These are phyloP conservation scores for Protomyctophum bolini DNA, from an alignment of 2,113 vertebrate species.

Conservation along the genomic window DNA sequence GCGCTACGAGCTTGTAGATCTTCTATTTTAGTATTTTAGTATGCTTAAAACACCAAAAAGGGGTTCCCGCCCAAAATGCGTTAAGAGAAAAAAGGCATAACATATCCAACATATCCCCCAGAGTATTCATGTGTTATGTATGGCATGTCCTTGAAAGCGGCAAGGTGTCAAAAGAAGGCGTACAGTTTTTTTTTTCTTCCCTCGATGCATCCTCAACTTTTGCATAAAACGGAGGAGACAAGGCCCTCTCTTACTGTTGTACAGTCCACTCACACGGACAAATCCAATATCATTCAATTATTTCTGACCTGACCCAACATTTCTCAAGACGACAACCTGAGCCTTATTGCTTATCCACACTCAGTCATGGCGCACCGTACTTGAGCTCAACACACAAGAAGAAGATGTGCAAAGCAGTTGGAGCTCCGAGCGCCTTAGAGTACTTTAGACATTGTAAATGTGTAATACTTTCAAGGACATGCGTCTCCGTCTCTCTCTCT, in stretches of 20 bases:
- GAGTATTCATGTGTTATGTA: slow-evolving; percentile 69
- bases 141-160: slow-evolving; percentile 77
- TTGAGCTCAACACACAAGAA: neutral
- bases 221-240: slow-evolving; percentile 63
- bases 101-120: slow-evolving; percentile 61
- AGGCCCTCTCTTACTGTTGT: slow-evolving; percentile 50
- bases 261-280: slow-evolving; percentile 27
- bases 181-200: slow-evolving; percentile 35
- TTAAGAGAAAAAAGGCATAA: slow-evolving; percentile 9
- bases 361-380: neutral
- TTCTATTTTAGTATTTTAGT: no score
- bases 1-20: no score
- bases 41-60: no score
- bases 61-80: no score
- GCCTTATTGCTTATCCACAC: slow-evolving; percentile 24
- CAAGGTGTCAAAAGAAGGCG: slow-evolving; percentile 64
- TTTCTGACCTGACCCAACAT: slow-evolving; percentile 53
- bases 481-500: neutral
- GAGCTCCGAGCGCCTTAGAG: no score
- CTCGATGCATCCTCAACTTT: slow-evolving; percentile 59
- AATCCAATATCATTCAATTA: slow-evolving; percentile 58
- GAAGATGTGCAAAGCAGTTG: no score
- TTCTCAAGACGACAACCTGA: slow-evolving; percentile 39
- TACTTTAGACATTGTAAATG: slow-evolving; percentile 17
- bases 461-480: slow-evolving; percentile 51